Evolutionary conservation across 1,140 invertebrate genomes (phyloP), one percentile per base, ranked within the genome.

Genomic region (Gonatopus flavifemur): DNA sequence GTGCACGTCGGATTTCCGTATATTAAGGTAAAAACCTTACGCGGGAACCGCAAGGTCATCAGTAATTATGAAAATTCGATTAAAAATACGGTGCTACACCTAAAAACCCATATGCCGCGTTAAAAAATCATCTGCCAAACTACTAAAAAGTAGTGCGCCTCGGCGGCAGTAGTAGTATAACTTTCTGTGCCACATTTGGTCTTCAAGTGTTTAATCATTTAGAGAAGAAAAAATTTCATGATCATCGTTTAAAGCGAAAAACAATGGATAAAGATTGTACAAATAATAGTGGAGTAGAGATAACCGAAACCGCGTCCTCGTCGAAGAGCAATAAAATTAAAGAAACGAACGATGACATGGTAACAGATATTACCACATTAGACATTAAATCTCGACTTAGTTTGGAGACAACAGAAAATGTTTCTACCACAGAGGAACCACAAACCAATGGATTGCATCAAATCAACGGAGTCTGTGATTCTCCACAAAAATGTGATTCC

Each of bases 11-110:
- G 46, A 63, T 44, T 49, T 60, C 32, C 37, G 49, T 62, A 62
- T 59, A 62, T 66, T 44, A 30, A 43, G 25, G 46, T 62, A 61
- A 59, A 51, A 52, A 53, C n/a, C 13, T 35, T n/a, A 33, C 13
- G 7, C 16, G 19, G 9, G 47, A 41, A 56, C 35, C 13, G 21
- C 41, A 16, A 21, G 24, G 13, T 42, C 38, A n/a, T 41, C 18
- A 19, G 37, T 59, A 74, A 74, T 62, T 59, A 74, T 74, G 70
- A 71, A 76, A 71, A 74, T 68, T 62, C 60, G 70, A 57, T 65
- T 72, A 41, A 74, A 72, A 58, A 25, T 5, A n/a, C 22, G 41
- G 15, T 31, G 31, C 30, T 46, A 39, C 32, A 43, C 32, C 31
- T 62, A 52, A 58, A 43, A 43, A 43, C 19, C 54, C 24, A 41